phyloP scores from a whole-genome alignment of 2,888 invertebrate genomes.

The Andrena flavipes region DNA sequence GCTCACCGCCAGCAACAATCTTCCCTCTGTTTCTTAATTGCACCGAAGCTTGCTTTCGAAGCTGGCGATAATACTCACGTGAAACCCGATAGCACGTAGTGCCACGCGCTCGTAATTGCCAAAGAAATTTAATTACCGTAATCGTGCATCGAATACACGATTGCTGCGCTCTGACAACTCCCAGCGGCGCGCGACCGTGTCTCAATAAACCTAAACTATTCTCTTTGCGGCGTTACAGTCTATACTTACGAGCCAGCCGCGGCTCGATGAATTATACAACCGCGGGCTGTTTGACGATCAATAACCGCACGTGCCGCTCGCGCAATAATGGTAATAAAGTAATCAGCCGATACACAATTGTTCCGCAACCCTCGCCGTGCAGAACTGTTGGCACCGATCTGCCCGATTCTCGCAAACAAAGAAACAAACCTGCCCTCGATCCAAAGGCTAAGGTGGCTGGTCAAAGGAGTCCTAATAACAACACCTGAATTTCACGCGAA shows the following conservation, averaged over 20 bases:
- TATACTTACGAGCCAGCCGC: conserved; percentile 9
- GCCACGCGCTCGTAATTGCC: neutral
- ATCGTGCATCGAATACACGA: conserved; percentile 9
- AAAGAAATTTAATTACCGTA: conserved; percentile 9
- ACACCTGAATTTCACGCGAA: too few species aligned
- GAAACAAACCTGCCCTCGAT: neutral
- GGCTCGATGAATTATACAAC: conserved; percentile 15
- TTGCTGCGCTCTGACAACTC: neutral
- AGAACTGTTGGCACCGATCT: neutral
- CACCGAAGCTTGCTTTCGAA: too few species aligned
- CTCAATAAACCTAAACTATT: conserved; percentile 22
- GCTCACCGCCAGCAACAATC: too few species aligned
- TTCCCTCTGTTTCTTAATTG: too few species aligned
- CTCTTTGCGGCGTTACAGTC: conserved; percentile 24
- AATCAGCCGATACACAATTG: neutral
- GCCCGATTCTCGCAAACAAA: neutral
- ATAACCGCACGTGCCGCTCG: neutral
- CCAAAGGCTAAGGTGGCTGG: neutral
- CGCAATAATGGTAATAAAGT: conserved; percentile 16
- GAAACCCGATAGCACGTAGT: too few species aligned
- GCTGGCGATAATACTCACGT: too few species aligned
- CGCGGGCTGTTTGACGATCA: conserved; percentile 12
- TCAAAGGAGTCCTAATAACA: neutral
- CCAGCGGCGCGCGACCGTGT: neutral
- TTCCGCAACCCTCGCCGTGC: neutral